Evolutionary conservation across 2,113 vertebrate genomes (phyloP).

Genomic region (Ameiurus melas): DNA sequence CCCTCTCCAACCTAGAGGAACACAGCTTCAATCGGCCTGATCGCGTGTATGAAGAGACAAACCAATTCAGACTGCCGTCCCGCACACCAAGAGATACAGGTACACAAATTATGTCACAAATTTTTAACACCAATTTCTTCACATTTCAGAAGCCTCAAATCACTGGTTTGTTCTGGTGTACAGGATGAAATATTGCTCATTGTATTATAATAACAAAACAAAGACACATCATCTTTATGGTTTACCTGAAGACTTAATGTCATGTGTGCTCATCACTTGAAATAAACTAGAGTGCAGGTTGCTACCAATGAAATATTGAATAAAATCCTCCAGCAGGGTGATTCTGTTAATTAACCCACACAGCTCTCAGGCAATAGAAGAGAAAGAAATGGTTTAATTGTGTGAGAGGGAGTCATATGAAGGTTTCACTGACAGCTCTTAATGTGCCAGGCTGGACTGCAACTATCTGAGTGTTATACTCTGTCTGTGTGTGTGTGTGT

Average conservation of each 20-base stretch:
- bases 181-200: not conserved
- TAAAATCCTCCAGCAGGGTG: slow-evolving; percentile 7
- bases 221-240: not conserved
- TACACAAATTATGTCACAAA: slow-evolving; percentile 27
- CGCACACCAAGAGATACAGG: slow-evolving; percentile 59
- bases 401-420: slow-evolving; percentile 37
- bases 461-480: slow-evolving; percentile 35
- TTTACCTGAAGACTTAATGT: not conserved
- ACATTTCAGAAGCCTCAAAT: not conserved
- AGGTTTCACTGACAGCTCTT: slow-evolving; percentile 40
- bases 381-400: slow-evolving; percentile 46
- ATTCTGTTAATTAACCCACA: slow-evolving; percentile 29
- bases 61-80: slow-evolving; percentile 48
- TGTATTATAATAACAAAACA: not conserved
- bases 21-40: slow-evolving; percentile 58
- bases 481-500: slow-evolving; percentile 36
- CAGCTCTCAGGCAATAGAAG: slow-evolving; percentile 13
- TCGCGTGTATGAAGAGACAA: slow-evolving; percentile 60
- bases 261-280: not conserved
- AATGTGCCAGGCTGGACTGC: slow-evolving; percentile 16
- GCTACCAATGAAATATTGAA: not conserved
- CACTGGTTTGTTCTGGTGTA: not conserved
- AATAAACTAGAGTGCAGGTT: not conserved
- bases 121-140: not conserved
- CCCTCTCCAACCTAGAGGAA: slow-evolving; percentile 66